Evolutionary conservation across 2,888 invertebrate genomes (phyloP), one percentile per base, ranked within the genome.

Genomic region (Panorpa germanica): DNA sequence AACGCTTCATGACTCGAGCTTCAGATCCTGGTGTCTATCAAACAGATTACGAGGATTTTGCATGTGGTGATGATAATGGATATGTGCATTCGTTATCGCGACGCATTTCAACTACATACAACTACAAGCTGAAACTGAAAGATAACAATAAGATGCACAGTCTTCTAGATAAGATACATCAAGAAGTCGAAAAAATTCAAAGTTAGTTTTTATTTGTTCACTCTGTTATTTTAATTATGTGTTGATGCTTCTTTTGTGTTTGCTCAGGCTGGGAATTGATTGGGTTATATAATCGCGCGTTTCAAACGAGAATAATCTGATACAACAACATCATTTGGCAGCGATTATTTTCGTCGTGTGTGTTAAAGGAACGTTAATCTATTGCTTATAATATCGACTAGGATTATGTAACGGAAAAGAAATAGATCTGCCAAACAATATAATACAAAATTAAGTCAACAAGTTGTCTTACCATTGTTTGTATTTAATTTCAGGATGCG

Each of bases 131-230:
- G 34, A 32, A 36, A 34, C 28, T 26, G 27, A 18, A 33, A 32
- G 19, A 28, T 32, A 26, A 27, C 18, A 25, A 29, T 25, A 15
- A 25, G 28, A 21, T 35, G 28, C 21, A 28, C 29, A 19, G 21
- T 28, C 41, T 53, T 3, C 33, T 55, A 25, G 49, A 51, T 29
- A 47, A 52, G 32, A 46, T 48, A 11, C 47, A 50, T 34, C 46
- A 43, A 34, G 55, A 55, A 41, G 39, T 53, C 40, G 48, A 47
- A 38, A 52, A 49, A 39, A 43, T 52, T 40, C 47, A 37, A 47
- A 49, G 54, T 54, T 35, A 46, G 49, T 43, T 4, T 25, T 11
- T 10, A 8, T 25, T 13, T 14, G 14, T 11, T 4, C 4, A 14
- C 12, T 7, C n/a, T 22, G 17, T 12, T 15, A 8, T 19, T 29